A percentile compares a stretch with the other conserved stretches of the same genome.
phyloP scores from a whole-genome alignment of 1,140 invertebrate species.

The Agrilus planipennis region DNA sequence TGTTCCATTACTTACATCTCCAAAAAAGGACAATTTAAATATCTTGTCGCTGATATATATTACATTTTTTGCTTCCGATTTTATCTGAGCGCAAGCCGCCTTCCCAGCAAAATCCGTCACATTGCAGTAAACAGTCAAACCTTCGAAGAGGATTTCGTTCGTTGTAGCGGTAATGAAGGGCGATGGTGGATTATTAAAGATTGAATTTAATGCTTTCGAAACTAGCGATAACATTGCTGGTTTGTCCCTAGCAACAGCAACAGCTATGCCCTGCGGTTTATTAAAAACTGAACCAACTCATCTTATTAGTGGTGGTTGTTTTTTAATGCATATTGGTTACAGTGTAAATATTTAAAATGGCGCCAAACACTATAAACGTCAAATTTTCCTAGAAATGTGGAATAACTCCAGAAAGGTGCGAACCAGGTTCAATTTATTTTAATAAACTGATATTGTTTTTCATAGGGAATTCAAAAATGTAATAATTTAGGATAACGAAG shows the following conservation, averaged over 20 bases:
- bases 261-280: conserved; percentile 37
- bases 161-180: conserved; percentile 49
- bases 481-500: no score
- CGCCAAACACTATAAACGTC: no score
- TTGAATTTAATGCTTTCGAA: conserved; percentile 41
- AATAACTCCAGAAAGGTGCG: no score
- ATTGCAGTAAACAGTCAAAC: conserved; percentile 54
- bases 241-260: conserved; percentile 38
- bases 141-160: conserved; percentile 56
- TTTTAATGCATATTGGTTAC: no score
- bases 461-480: no score
- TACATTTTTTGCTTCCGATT: conserved; percentile 43
- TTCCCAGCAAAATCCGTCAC: conserved; percentile 57
- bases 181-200: conserved; percentile 49
- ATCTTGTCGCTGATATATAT: conserved; percentile 43
- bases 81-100: conserved; percentile 52
- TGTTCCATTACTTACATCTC: conserved; percentile 44
- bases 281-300: no score
- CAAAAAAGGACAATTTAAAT: conserved; percentile 57
- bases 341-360: no score
- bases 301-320: no score
- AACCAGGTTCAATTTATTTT: no score
- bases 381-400: no score
- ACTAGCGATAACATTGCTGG: conserved; percentile 48
- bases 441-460: no score